Percentiles rank a stretch among this genome's conserved stretches.
These are phyloP conservation scores for Babylonia areolata DNA, from an alignment of 1,140 invertebrate species.

Conservation along the genomic window DNA sequence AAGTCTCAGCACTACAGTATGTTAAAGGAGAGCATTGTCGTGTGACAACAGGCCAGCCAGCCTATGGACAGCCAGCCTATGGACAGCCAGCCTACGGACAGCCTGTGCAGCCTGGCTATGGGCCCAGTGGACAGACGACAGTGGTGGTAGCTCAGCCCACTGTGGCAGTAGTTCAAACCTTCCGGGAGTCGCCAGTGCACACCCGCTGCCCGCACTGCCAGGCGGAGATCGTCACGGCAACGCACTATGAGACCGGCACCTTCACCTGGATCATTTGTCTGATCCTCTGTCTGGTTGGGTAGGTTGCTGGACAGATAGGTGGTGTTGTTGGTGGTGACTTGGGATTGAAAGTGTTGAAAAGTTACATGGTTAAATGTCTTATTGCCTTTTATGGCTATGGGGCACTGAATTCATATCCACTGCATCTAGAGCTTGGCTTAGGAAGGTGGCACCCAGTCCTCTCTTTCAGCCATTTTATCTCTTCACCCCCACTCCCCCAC, in stretches of 20 bases:
- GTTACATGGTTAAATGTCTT: too few relatives aligned
- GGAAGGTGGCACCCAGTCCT: too few relatives aligned
- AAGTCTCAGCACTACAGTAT: too few relatives aligned
- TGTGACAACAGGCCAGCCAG: constrained; percentile 11
- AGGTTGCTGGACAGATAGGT: constrained; percentile 37
- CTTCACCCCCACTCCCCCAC: not conserved
- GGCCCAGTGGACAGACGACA: constrained; percentile 39
- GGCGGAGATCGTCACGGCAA: constrained; percentile 69
- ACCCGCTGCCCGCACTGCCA: constrained; percentile 69
- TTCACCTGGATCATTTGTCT: constrained; percentile 70
- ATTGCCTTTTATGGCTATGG: too few relatives aligned
- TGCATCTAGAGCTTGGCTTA: too few relatives aligned
- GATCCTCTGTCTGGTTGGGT: constrained; percentile 69
- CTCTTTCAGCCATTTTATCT: not conserved
- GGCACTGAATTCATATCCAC: too few relatives aligned
- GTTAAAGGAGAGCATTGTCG: too few relatives aligned
- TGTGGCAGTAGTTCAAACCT: constrained; percentile 58
- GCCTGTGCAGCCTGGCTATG: constrained; percentile 33
- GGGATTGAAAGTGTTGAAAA: too few relatives aligned
- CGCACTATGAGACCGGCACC: constrained; percentile 68
- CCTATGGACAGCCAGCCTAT: constrained; percentile 29
- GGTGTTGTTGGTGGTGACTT: too few relatives aligned
- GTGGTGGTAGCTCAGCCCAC: constrained; percentile 61
- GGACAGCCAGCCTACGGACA: constrained; percentile 31
- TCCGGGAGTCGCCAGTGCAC: constrained; percentile 67